phyloP scores from a whole-genome alignment of 2,888 invertebrate species.

The Cloeon dipterum region DNA sequence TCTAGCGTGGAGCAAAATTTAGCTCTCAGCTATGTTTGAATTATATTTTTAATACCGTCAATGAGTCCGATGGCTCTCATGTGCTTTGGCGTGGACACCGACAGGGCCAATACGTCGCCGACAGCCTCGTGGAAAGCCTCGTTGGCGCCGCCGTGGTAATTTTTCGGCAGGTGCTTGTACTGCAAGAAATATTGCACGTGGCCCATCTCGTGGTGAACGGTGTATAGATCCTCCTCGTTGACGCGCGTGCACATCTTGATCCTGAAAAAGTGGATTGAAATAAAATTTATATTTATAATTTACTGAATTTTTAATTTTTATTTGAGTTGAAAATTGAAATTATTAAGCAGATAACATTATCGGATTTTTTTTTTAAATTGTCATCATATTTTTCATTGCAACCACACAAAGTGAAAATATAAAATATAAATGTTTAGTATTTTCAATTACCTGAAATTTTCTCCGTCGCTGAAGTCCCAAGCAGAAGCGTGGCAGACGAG shows the following conservation, averaged over 20 bases:
- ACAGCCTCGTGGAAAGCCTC: constrained; percentile 27
- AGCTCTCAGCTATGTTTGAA: too few relatives aligned
- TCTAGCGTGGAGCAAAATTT: not conserved
- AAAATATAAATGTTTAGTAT: too few relatives aligned
- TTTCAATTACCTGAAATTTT: too few relatives aligned
- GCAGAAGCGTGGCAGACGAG: constrained; percentile 72
- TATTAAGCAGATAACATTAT: too few relatives aligned
- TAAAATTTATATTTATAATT: too few relatives aligned
- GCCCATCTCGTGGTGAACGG: constrained; percentile 43
- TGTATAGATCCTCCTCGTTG: constrained; percentile 32
- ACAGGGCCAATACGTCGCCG: constrained; percentile 19
- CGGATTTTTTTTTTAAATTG: too few relatives aligned
- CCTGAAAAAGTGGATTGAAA: too few relatives aligned
- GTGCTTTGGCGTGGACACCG: constrained; percentile 19
- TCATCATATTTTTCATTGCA: too few relatives aligned
- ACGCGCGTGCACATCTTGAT: constrained; percentile 51
- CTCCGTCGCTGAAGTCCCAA: too few relatives aligned
- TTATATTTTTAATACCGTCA: too few relatives aligned
- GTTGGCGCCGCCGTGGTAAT: constrained; percentile 40
- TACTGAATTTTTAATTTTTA: not conserved
- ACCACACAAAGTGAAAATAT: too few relatives aligned
- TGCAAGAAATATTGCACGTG: constrained; percentile 45
- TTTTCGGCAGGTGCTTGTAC: constrained; percentile 29
- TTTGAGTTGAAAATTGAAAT: not conserved
- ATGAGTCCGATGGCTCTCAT: constrained; percentile 25